Conservation (phyloP, 2,888 invertebrate species). For the Eulithis prunata region DNA sequence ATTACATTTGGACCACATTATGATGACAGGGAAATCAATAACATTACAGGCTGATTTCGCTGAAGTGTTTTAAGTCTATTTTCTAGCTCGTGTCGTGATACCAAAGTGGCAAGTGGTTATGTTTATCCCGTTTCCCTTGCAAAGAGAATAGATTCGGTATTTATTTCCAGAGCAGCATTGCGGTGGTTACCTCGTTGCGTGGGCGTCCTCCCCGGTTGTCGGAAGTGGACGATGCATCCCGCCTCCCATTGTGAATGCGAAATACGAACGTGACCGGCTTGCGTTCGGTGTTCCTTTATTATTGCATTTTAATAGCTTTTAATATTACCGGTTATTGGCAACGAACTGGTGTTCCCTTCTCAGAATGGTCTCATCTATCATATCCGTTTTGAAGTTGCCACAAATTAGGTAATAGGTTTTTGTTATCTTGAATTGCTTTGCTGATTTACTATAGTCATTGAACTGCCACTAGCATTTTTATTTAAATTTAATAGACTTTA, state of each 20-base stretch:
- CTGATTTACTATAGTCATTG: constrained; percentile 18
- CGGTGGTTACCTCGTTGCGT: constrained; percentile 41
- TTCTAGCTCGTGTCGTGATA: constrained; percentile 8
- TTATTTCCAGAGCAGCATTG: constrained; percentile 31
- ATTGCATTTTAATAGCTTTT: constrained; percentile 47
- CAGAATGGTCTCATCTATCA: constrained; percentile 29
- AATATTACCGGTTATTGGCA: constrained; percentile 40
- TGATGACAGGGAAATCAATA: too few relatives aligned
- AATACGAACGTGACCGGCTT: constrained; percentile 62
- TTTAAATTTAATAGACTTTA: not conserved
- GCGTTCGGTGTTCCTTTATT: constrained; percentile 50
- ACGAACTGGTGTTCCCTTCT: constrained; percentile 21
- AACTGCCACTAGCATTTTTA: not conserved
- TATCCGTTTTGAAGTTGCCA: constrained; percentile 21
- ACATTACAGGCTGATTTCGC: too few relatives aligned
- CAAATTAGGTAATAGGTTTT: constrained; percentile 14
- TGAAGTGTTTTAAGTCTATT: not conserved
- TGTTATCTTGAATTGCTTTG: constrained; percentile 18
- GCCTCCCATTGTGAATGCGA: constrained; percentile 61
- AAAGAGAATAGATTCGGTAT: constrained; percentile 35
- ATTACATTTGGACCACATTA: too few relatives aligned
- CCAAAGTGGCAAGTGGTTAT: constrained; percentile 14
- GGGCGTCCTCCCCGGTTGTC: constrained; percentile 51
- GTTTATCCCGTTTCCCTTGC: constrained; percentile 17
- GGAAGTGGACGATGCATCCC: constrained; percentile 62